Base-by-base conservation (phyloP, 1,140 invertebrate species). In the Heliconius himera region DNA sequence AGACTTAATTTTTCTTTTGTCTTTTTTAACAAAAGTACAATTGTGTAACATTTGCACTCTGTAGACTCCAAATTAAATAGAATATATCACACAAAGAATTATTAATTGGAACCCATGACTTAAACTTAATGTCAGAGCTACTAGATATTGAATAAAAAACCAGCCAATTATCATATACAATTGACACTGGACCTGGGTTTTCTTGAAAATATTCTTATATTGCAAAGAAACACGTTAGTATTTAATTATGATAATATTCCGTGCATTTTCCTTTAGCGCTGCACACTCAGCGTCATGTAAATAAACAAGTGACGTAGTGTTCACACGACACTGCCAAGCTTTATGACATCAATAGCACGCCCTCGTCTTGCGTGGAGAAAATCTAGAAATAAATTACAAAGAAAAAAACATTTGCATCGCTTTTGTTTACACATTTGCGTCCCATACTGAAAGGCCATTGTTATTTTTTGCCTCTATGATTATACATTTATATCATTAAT, bases 341-440 rank as follows among this genome's bases (percentile, higher is more conserved):
- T 71, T 38, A 38, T 38, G 70, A 71, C 70, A 71, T 71, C 70
- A 71, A 71, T 71, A 71, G 70, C 70, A 71, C 70, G 70, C 70
- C 70, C 70, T 71, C 36, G 29, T 71, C 70, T 71, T 66, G 60
- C 60, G 60, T 66, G 22, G 60, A 26, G 60, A 66, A 66, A 66
- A 66, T 66, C 22, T 26, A 66, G 60, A 66, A 26, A 66, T 66
- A 66, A 66, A 66, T 66, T 29, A 66, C 56, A 26, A 66, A 66
- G 60, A 66, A 66, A 46, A 41, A 66, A 66, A 66, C 60, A 66
- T 66, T 66, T 66, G 29, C 60, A 66, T 66, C 11, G 11, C 22
- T 26, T 26, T 66, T 66, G 60, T 66, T 66, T 66, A n/a, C 11
- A 26, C 60, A 29, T 66, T 66, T 26, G 26, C 60, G 22, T 26